These are phyloP conservation scores for Drosophila arawakana DNA, from an alignment of 1,140 invertebrate genomes.

Conservation along the genomic window DNA sequence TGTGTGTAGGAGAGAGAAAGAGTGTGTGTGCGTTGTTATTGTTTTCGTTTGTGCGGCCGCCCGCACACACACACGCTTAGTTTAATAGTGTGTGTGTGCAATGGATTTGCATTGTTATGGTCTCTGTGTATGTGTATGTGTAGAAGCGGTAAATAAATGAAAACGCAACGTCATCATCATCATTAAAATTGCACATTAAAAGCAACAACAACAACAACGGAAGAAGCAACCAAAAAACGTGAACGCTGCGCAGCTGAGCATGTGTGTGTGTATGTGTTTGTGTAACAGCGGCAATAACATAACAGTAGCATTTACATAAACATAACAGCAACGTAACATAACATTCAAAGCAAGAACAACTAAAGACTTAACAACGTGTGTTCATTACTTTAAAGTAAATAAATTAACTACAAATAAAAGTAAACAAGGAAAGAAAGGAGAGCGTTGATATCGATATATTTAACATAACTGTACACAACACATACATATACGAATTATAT, in stretches of 20 bases:
- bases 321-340: slow-evolving; percentile 31
- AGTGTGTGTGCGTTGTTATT: slow-evolving; percentile 21
- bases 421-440: slow-evolving; percentile 33
- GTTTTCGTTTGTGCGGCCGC: slow-evolving; percentile 40
- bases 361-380: slow-evolving; percentile 76
- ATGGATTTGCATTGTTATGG: slow-evolving; percentile 45
- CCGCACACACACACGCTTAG: slow-evolving; percentile 31
- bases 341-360: slow-evolving; percentile 56
- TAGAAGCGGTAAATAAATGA: slow-evolving; percentile 23
- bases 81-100: slow-evolving; percentile 33
- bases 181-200: slow-evolving; percentile 21
- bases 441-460: slow-evolving; percentile 19
- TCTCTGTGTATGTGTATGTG: slow-evolving; percentile 17
- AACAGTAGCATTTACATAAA: slow-evolving; percentile 28
- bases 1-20: slow-evolving; percentile 17
- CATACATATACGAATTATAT: slow-evolving; percentile 9
- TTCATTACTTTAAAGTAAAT: slow-evolving; percentile 76
- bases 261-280: slow-evolving; percentile 25
- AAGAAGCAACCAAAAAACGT: slow-evolving; percentile 6
- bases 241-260: background rate
- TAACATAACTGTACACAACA: slow-evolving; percentile 41
- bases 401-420: slow-evolving; percentile 26
- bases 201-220: slow-evolving; percentile 8
- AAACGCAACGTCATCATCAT: slow-evolving; percentile 36
- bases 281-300: slow-evolving; percentile 21